These are phyloP conservation scores for Stictocephala bisonia DNA, from an alignment of 2,888 invertebrate genomes.

Conservation along the genomic window DNA sequence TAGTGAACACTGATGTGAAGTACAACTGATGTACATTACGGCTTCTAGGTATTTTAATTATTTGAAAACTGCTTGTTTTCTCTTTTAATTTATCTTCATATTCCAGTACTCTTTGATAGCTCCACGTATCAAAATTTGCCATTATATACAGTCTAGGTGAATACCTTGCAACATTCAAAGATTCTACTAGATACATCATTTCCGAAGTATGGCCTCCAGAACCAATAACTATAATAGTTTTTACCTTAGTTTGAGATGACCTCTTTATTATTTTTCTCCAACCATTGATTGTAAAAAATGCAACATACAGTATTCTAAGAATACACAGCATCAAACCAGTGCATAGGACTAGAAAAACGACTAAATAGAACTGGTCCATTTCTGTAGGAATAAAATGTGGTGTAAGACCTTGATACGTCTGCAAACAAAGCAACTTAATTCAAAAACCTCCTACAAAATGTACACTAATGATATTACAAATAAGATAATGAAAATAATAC, in stretches of 20 bases:
- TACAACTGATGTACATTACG: conserved; percentile 90
- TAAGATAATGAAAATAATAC: too few species aligned
- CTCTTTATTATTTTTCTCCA: conserved; percentile 24
- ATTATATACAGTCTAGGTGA: conserved; percentile 81
- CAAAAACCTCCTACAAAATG: too few species aligned
- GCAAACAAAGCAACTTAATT: too few species aligned
- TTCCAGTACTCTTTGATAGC: conserved; percentile 73
- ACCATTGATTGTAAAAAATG: background rate
- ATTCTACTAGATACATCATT: conserved; percentile 79
- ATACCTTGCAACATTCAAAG: conserved; percentile 74
- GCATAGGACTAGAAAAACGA: too few species aligned
- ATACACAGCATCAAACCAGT: too few species aligned
- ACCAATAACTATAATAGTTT: conserved; percentile 75
- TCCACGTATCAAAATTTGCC: conserved; percentile 82
- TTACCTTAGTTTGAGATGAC: conserved; percentile 45
- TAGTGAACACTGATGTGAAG: conserved; percentile 80
- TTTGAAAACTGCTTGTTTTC: conserved; percentile 64
- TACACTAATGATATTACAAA: too few species aligned
- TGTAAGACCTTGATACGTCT: too few species aligned
- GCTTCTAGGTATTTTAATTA: conserved; percentile 81
- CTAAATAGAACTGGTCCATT: too few species aligned
- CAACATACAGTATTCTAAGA: conserved; percentile 3
- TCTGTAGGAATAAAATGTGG: too few species aligned
- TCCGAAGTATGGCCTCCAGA: conserved; percentile 97
- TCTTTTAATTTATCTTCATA: conserved; percentile 62